phyloP scores from a whole-genome alignment of 2,797 vertebrate species.

The Australoheros facetus region DNA sequence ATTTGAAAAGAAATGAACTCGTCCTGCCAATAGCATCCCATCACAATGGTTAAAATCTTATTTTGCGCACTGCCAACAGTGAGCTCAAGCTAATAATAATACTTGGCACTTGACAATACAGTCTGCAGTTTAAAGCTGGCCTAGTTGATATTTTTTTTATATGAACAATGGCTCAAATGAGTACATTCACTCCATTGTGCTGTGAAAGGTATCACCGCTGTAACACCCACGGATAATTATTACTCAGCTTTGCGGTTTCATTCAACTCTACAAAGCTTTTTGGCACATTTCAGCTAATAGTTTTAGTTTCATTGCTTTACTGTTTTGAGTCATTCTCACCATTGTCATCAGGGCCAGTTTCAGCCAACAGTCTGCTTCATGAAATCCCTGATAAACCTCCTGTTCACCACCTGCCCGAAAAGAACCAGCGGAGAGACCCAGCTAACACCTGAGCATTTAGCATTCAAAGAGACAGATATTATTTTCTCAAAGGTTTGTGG shows the following conservation, averaged over 20 bases:
- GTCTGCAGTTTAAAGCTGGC: background rate
- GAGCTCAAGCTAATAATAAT: constrained; percentile 13
- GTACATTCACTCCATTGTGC: background rate
- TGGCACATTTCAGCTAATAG: background rate
- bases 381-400: background rate
- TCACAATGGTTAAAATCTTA: background rate
- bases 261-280: background rate
- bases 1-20: no score
- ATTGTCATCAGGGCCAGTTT: background rate
- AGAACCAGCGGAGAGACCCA: background rate
- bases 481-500: background rate
- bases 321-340: background rate
- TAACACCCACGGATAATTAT: constrained; percentile 5
- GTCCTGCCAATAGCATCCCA: background rate
- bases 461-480: background rate
- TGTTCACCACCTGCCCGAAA: background rate
- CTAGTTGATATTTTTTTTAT: background rate
- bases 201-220: background rate
- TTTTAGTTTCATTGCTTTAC: background rate
- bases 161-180: background rate
- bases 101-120: background rate
- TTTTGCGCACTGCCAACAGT: background rate
- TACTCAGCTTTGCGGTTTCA: background rate
- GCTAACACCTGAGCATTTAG: background rate
- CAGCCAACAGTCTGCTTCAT: background rate